Evolutionary conservation across 2,113 vertebrate species (phyloP).

Genomic region (Saccopteryx leptura): DNA sequence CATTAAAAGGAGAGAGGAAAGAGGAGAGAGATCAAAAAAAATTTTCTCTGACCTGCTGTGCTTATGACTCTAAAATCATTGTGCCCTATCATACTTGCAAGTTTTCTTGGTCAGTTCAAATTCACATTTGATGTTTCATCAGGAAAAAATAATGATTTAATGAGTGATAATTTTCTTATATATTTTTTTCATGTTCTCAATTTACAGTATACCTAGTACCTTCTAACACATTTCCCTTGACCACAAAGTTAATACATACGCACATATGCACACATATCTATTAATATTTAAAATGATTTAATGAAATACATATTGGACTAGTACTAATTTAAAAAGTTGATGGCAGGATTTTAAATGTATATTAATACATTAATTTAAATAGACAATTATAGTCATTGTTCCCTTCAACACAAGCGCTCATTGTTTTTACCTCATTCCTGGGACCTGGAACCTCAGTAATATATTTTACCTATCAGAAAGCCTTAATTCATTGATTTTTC

Average conservation of each 20-base stretch:
- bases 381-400: not conserved
- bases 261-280: not conserved
- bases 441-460: not conserved
- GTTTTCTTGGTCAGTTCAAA: slow-evolving; percentile 4
- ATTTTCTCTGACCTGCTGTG: not conserved
- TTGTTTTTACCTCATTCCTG: not conserved
- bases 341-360: slow-evolving; percentile 10
- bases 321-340: slow-evolving; percentile 53
- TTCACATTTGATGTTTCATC: not conserved
- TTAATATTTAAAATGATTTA: slow-evolving; percentile 31
- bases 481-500: slow-evolving; percentile 66
- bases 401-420: not conserved
- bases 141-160: slow-evolving; percentile 8
- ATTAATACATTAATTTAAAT: slow-evolving; percentile 59
- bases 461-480: slow-evolving; percentile 38
- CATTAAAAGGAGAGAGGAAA: slow-evolving; percentile 43
- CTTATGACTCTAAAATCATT: not conserved
- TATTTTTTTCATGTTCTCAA: slow-evolving; percentile 41
- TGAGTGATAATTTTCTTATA: not conserved
- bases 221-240: not conserved
- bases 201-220: not conserved
- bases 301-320: slow-evolving; percentile 40
- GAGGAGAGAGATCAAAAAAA: slow-evolving; percentile 53
- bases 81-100: not conserved
- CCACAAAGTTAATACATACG: not conserved